These are phyloP conservation scores for Drosophila suzukii DNA, from an alignment of 1,140 invertebrate species.

Conservation along the genomic window DNA sequence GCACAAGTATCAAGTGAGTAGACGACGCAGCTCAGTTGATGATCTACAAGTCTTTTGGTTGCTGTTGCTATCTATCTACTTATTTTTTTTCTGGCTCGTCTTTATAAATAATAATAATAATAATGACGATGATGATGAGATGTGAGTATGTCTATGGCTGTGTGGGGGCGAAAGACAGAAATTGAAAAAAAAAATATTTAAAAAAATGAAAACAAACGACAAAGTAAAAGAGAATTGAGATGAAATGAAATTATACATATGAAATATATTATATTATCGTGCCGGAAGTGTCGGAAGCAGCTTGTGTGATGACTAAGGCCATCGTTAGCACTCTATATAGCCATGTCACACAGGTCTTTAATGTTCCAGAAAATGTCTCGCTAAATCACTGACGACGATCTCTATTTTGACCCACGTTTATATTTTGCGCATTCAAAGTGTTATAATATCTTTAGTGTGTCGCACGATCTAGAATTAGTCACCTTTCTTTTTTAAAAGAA, in stretches of 20 bases:
- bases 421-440: neutral
- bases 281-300: conserved; percentile 45
- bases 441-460: neutral
- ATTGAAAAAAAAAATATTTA: neutral
- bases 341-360: neutral
- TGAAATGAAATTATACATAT: conserved; percentile 30
- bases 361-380: conserved; percentile 13
- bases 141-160: conserved; percentile 8
- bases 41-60: conserved; percentile 3
- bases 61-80: conserved; percentile 16
- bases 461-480: neutral
- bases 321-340: conserved; percentile 5
- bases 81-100: conserved; percentile 32
- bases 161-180: conserved; percentile 35
- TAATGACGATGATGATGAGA: conserved; percentile 1
- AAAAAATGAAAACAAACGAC: conserved; percentile 25
- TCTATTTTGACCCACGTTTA: neutral
- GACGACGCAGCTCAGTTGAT: conserved; percentile 1
- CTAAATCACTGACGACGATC: neutral
- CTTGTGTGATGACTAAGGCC: conserved; percentile 41
- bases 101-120: conserved; percentile 9
- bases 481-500: neutral
- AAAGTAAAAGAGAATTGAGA: conserved; percentile 37
- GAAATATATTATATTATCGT: conserved; percentile 36
- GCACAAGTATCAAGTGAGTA: conserved; percentile 93